These are phyloP conservation scores for Lepilemur ruficaudatus DNA, from an alignment of 2,797 vertebrate species.

Conservation along the genomic window DNA sequence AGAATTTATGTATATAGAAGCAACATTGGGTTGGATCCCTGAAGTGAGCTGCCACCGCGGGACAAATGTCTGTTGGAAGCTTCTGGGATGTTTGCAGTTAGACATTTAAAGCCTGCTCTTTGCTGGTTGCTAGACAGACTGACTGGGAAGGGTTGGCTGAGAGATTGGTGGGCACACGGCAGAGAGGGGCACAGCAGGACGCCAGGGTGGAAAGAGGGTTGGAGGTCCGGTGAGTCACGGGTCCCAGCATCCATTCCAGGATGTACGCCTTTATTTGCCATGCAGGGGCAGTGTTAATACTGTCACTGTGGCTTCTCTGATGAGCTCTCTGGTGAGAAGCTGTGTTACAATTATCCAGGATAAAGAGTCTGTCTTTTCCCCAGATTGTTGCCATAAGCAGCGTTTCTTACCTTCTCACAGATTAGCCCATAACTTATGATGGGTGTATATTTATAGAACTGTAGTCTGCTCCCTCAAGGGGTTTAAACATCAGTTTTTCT, in stretches of 20 bases:
- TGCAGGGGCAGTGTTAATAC: fast-evolving
- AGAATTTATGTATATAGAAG: neutral
- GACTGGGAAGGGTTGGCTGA: neutral
- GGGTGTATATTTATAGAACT: neutral
- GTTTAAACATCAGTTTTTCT: neutral
- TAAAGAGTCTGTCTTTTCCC: neutral
- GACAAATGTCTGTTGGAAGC: neutral
- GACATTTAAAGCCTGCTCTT: neutral
- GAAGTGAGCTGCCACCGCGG: neutral
- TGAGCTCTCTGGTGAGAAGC: neutral
- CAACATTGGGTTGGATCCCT: neutral
- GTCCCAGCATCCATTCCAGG: neutral
- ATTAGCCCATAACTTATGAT: neutral
- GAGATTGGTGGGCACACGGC: no score
- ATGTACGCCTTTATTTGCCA: fast-evolving
- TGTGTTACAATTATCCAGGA: fast-evolving
- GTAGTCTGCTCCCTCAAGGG: neutral
- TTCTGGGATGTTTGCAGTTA: neutral
- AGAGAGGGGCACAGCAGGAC: neutral
- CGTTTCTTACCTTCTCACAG: neutral
- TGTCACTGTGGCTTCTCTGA: neutral
- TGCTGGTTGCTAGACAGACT: neutral
- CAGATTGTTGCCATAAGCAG: fast-evolving
- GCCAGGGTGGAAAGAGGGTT: neutral
- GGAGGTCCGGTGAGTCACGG: neutral